Conservation (phyloP, 2,888 invertebrate genomes). For the Eledone cirrhosa region DNA sequence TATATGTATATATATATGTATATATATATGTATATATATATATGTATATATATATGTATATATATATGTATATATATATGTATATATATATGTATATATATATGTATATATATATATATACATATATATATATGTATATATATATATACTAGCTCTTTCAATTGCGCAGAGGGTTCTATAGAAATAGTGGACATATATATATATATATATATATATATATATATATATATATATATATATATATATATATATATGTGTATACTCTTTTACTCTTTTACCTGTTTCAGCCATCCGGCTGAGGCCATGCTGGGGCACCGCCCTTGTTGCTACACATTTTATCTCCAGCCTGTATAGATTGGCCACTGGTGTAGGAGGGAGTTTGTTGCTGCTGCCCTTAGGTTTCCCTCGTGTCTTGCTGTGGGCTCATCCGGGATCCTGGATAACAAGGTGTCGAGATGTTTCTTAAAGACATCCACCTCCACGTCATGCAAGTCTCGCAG, state of each 20-base stretch:
- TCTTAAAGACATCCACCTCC: too few relatives aligned
- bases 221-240: not conserved
- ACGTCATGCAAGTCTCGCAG: too few relatives aligned
- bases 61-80: not conserved
- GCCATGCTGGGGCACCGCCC: too few relatives aligned
- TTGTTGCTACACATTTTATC: too few relatives aligned
- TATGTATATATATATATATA: not conserved
- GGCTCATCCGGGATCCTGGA: too few relatives aligned
- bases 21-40: not conserved
- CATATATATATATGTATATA: not conserved
- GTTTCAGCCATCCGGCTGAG: too few relatives aligned
- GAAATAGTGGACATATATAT: not conserved
- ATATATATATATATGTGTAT: not conserved
- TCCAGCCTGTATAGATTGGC: too few relatives aligned
- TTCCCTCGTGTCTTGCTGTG: too few relatives aligned
- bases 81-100: not conserved
- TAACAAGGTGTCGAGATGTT: too few relatives aligned
- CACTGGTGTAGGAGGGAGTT: too few relatives aligned
- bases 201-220: not conserved
- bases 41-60: not conserved
- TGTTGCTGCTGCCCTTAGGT: too few relatives aligned
- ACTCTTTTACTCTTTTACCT: not conserved
- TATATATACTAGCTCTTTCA: not conserved
- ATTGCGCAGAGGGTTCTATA: too few relatives aligned
- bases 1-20: not conserved